These are phyloP conservation scores for Zosterops borbonicus DNA, from an alignment of 2,113 vertebrate genomes.

Conservation along the genomic window DNA sequence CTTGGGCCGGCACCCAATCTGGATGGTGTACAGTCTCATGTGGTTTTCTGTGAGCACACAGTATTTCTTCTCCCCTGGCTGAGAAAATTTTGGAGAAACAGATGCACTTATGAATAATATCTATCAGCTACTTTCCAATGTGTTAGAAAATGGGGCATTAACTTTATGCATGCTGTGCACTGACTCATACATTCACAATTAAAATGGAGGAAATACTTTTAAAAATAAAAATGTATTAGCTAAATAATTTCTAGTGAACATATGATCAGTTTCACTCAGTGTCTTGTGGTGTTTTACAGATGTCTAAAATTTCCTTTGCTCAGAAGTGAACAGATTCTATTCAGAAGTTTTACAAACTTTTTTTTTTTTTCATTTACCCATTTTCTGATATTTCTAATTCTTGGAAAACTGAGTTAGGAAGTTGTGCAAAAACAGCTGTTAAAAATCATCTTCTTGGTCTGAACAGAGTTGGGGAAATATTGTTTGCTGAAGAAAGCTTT, in stretches of 20 bases:
- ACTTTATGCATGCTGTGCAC: not conserved
- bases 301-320: not conserved
- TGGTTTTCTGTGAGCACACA: slow-evolving; percentile 71
- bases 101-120: not conserved
- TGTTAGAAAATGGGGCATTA: not conserved
- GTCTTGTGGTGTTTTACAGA: not conserved
- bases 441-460: not conserved
- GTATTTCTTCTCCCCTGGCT: slow-evolving; percentile 63
- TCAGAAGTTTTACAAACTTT: not conserved
- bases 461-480: not conserved
- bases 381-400: not conserved
- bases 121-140: not conserved
- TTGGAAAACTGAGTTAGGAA: not conserved
- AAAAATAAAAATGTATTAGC: not conserved
- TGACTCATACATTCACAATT: not conserved
- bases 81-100: not conserved
- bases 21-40: slow-evolving; percentile 48
- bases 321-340: not conserved
- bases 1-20: slow-evolving; percentile 76
- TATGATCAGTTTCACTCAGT: not conserved
- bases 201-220: not conserved
- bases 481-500: not conserved
- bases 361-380: not conserved
- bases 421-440: not conserved
- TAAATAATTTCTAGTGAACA: not conserved